Percentiles rank a stretch among this genome's conserved stretches.
Conservation (phyloP, 2,888 invertebrate genomes). For the Trichogramma dendrolimi region DNA sequence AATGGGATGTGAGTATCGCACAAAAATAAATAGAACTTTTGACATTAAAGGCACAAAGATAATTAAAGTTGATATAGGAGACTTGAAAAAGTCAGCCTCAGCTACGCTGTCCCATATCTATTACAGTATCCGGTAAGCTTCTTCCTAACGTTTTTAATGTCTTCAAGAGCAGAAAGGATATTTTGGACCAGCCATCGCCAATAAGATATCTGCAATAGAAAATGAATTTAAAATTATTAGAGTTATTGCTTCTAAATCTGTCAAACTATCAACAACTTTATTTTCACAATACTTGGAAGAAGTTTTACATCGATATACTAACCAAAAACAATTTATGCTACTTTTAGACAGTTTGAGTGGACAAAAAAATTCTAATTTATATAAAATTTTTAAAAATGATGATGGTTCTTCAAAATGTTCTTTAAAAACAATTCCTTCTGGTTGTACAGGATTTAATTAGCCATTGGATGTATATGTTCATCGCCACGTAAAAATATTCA, state of each 20-base stretch:
- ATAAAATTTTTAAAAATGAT: no score
- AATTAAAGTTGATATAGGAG: constrained; percentile 2
- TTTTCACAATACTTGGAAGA: not conserved
- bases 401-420: constrained; percentile 4
- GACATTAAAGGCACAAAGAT: no score
- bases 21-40: not conserved
- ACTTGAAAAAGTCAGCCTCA: constrained; percentile 23
- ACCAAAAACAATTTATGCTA: constrained; percentile 3
- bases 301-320: not conserved
- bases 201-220: constrained; percentile 20
- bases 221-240: constrained; percentile 22
- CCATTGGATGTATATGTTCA: constrained; percentile 18
- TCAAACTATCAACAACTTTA: constrained; percentile 26
- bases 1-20: constrained; percentile 22
- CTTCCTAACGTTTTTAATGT: constrained; percentile 18
- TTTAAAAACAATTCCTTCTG: constrained; percentile 13
- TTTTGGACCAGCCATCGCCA: constrained; percentile 29
- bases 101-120: constrained; percentile 22
- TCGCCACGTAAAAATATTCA: constrained; percentile 14
- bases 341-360: constrained; percentile 5
- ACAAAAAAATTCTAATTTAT: not conserved
- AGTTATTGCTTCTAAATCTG: constrained; percentile 27
- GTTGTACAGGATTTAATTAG: no score
- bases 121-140: constrained; percentile 20
- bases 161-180: constrained; percentile 20